A percentile compares a stretch with the other conserved stretches of the same genome.
These are phyloP conservation scores for Catharus ustulatus DNA, from an alignment of 2,797 vertebrate genomes.

Conservation along the genomic window DNA sequence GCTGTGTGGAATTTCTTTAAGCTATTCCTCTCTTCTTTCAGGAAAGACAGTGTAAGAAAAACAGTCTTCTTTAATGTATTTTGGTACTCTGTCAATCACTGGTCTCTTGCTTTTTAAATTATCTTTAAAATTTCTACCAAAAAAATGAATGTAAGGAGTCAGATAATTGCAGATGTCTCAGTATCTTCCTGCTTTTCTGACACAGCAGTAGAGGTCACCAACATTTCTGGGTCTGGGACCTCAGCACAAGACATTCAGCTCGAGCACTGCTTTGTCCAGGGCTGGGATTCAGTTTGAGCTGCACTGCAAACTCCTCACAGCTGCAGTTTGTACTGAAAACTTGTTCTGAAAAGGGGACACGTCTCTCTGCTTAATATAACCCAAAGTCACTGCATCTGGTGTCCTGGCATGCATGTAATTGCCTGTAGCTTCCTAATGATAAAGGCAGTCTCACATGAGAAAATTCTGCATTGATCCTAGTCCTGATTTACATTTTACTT, in stretches of 20 bases:
- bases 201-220: slow-evolving; percentile 7
- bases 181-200: neutral
- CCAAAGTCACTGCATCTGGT: slow-evolving; percentile 43
- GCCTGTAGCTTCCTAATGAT: slow-evolving; percentile 45
- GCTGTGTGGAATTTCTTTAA: neutral
- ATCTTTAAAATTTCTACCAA: neutral
- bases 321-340: slow-evolving; percentile 2
- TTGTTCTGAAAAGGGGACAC: slow-evolving; percentile 26
- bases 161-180: neutral
- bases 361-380: slow-evolving; percentile 43
- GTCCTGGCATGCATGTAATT: slow-evolving; percentile 36
- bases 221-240: neutral
- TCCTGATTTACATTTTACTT: slow-evolving; percentile 28
- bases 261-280: neutral
- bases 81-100: neutral
- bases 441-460: slow-evolving; percentile 26
- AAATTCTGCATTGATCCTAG: slow-evolving; percentile 22
- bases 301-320: neutral
- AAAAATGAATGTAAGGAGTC: neutral
- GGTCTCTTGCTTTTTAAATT: neutral
- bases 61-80: neutral
- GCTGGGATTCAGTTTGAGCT: neutral
- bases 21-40: neutral
- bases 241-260: neutral
- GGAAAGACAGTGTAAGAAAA: neutral